Base-by-base conservation (phyloP, 2,113 vertebrate genomes). In the Pan troglodytes region DNA sequence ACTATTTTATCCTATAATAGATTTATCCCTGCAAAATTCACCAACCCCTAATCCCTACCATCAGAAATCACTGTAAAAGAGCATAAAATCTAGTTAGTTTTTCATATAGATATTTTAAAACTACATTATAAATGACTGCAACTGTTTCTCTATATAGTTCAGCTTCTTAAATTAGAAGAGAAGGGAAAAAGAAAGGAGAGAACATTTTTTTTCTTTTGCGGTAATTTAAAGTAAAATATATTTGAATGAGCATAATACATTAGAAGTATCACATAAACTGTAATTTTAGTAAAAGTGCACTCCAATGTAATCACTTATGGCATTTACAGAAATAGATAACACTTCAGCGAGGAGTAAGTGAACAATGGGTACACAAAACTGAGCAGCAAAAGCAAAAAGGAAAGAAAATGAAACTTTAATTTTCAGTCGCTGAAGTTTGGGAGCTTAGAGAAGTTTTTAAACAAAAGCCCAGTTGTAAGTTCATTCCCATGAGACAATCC, bases 391-490 rank as follows among this genome's bases (percentile, higher is more conserved):
- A 48, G 38, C 25, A 57, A 94, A 81, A 14, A 3, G 18, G 43
- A 57, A 73, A 43, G 16, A n/a, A 73, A 93, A 95, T n/a, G 1
- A 88, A 93, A 68, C 78, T 96, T 86, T 40, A 96, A 38, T 95
- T 95, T 96, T 68, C 79, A 83, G 80, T 94, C 80, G 32, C 79
- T 76, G 48, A 97, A 84, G 40, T 95, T 96, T 3, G 32, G 20
- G 90, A n/a, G 59, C 84, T 90, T 61, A 57, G n/a, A 94, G 40
- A 97, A 25, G 48, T 70, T 73, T 85, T 96, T 80, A 55, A 95
- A 80, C 97, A 94, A 82, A 94, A 97, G 45, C 92, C 50, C 79
- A 10, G 48, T 88, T 89, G 73, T 88, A 88, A 95, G 75, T 25
- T 79, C 68, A 75, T 52, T 84, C 59, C 89, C 73, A 5, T 12